Percentiles rank a stretch among this genome's conserved stretches.
Conservation (phyloP, 2,113 vertebrate species). For the Melanostigma gelatinosum region DNA sequence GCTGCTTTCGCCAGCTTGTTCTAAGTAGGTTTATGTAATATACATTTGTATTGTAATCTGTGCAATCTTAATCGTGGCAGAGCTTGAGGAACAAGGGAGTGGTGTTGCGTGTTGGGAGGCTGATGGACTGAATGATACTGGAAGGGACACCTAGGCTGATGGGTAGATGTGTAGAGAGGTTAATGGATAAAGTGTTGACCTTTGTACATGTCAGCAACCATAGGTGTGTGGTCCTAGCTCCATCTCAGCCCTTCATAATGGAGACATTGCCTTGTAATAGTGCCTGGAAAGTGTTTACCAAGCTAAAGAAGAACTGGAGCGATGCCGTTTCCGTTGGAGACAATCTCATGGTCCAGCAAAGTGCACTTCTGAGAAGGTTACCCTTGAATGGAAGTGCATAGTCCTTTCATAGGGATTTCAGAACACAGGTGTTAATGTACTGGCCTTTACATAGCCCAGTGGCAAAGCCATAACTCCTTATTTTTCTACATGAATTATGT, state of each 20-base stretch:
- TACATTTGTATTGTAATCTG: background rate
- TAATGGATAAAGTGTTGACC: constrained; percentile 54
- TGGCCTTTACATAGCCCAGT: background rate
- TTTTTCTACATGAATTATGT: background rate
- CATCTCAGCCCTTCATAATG: constrained; percentile 40
- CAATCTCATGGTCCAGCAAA: background rate
- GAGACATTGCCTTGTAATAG: constrained; percentile 42
- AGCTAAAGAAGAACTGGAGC: constrained; percentile 7
- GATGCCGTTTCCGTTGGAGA: constrained; percentile 11
- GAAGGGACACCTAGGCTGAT: constrained; percentile 32
- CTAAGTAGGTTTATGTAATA: too few species aligned
- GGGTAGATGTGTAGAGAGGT: constrained; percentile 24
- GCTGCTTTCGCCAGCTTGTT: background rate
- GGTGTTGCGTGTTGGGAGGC: background rate
- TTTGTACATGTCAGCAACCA: constrained; percentile 54
- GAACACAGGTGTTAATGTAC: background rate
- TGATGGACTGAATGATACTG: constrained; percentile 36
- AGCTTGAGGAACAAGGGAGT: background rate
- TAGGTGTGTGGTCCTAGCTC: constrained; percentile 25
- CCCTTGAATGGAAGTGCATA: background rate
- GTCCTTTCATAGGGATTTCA: constrained; percentile 6
- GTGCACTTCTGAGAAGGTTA: background rate
- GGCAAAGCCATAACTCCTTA: background rate
- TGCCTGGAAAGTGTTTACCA: constrained; percentile 32
- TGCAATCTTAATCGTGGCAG: background rate